Evolutionary conservation across 2,113 vertebrate genomes (phyloP), one percentile per base, ranked within the genome.

Genomic region (Manacus vitellinus): DNA sequence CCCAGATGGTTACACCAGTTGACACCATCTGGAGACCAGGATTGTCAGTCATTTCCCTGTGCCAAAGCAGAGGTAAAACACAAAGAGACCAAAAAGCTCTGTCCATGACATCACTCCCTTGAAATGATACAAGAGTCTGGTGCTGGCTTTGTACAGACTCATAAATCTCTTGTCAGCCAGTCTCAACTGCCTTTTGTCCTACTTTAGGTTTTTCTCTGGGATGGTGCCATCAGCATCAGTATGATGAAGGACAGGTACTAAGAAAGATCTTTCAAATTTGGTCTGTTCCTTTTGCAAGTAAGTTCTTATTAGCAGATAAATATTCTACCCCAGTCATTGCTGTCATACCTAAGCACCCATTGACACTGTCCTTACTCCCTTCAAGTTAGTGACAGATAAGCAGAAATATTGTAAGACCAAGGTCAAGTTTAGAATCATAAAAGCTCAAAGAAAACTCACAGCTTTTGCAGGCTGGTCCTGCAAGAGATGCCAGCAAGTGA

Each of bases 311-410:
- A 76, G 78, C 44, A 39, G 63, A 88, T 93, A 95, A 85, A 83
- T 90, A 93, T 92, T 90, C 94, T 47, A 30, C 22, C 25, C 58
- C 37, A 68, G 77, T 47, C 85, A 58, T 9, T 54, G 51, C 85
- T 95, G 87, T 95, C 92, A 93, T 86, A 95, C 59, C 63, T 77
- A 58, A 85, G 75, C 71, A 94, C 58, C 70, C 63, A 88, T 6
- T 77, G 91, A 77, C 73, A 71, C 37, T 28, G 66, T 80, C 63
- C 92, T 76, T 66, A 79, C 62, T 89, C 81, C 41, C 74, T 74
- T 87, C 7, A 8, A 39, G 43, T 95, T 88, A 92, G 54, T 73
- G 82, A 93, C 63, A 92, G 85, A 88, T 81, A 88, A 96, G 82
- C 78, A 92, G 37, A 88, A 94, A 85, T 70, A 47, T 44, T 58